phyloP scores from a whole-genome alignment of 2,113 vertebrate genomes.

The Pitta sordida region DNA sequence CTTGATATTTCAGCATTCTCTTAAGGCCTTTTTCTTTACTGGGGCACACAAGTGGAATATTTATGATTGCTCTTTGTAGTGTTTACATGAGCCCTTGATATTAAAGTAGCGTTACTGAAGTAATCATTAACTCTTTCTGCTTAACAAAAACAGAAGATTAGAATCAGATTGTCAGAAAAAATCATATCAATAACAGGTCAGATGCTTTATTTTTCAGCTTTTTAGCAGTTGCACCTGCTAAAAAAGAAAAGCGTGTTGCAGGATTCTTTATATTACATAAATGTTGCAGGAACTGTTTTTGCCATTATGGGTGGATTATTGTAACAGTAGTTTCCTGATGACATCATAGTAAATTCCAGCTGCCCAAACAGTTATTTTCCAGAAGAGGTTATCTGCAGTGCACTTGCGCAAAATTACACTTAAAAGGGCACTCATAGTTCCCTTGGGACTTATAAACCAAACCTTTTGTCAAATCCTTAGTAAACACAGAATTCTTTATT shows the following conservation, averaged over 20 bases:
- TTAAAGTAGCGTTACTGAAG: background rate
- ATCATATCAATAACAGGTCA: background rate
- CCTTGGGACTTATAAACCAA: conserved; percentile 1
- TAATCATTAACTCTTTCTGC: background rate
- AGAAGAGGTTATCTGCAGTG: conserved; percentile 57
- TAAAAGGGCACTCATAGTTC: background rate
- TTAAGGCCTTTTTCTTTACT: background rate
- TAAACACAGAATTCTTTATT: background rate
- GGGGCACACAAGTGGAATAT: background rate
- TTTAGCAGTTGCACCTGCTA: background rate
- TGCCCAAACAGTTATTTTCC: conserved; percentile 40
- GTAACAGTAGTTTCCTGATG: conserved; percentile 58
- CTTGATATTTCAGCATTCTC: background rate
- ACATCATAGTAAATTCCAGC: conserved; percentile 58
- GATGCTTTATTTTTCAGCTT: background rate
- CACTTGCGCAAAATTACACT: conserved; percentile 32
- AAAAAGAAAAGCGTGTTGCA: background rate
- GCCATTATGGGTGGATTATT: conserved; percentile 46
- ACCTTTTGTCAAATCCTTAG: background rate
- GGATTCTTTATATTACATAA: background rate
- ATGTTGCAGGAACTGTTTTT: conserved; percentile 30
- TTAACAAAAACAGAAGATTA: background rate
- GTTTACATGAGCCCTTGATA: background rate
- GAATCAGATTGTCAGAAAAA: background rate
- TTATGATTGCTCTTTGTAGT: background rate